phyloP scores from a whole-genome alignment of 2,888 invertebrate species.

The Tribolium freemani region DNA sequence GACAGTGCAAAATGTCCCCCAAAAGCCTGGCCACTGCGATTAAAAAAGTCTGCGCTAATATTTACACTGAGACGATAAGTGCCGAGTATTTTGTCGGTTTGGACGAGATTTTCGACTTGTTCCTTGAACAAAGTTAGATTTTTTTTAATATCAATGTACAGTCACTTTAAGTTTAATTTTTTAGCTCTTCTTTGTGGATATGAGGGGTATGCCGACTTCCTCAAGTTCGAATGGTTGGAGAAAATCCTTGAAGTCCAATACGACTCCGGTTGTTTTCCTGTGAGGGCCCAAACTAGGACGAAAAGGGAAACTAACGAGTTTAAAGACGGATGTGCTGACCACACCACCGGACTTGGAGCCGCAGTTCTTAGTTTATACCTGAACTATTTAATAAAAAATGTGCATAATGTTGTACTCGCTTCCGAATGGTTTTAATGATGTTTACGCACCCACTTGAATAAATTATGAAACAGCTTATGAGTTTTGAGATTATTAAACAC shows the following conservation, averaged over 20 bases:
- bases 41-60: conserved; percentile 49
- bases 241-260: conserved; percentile 54
- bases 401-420: conserved; percentile 1
- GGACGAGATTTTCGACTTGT: conserved; percentile 54
- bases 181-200: conserved; percentile 58
- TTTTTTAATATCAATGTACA: neutral
- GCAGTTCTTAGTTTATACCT: conserved; percentile 55
- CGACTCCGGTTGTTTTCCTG: conserved; percentile 53
- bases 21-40: conserved; percentile 9
- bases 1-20: conserved; percentile 27
- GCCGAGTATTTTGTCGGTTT: conserved; percentile 46
- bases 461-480: conserved; percentile 19
- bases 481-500: neutral
- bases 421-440: conserved; percentile 15
- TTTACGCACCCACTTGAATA: conserved; percentile 22
- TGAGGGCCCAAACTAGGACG: conserved; percentile 46
- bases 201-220: conserved; percentile 57
- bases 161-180: conserved; percentile 28
- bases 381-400: conserved; percentile 46
- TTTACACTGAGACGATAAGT: conserved; percentile 50
- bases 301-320: conserved; percentile 47
- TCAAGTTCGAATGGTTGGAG: conserved; percentile 52
- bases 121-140: conserved; percentile 55
- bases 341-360: conserved; percentile 57
- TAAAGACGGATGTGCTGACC: conserved; percentile 58